These are phyloP conservation scores for Andricus grossulariae DNA, from an alignment of 1,140 invertebrate genomes.

Conservation along the genomic window DNA sequence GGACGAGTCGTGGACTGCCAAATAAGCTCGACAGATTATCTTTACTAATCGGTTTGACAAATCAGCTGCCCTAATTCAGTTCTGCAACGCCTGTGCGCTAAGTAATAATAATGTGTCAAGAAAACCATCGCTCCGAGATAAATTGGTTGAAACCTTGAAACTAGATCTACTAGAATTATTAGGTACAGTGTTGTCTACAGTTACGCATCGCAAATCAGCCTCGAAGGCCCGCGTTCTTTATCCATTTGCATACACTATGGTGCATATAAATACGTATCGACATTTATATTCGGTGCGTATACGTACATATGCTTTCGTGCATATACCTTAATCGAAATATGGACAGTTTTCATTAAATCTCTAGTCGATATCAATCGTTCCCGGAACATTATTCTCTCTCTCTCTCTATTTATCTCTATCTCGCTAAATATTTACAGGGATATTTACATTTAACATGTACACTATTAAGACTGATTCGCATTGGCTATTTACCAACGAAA, in stretches of 20 bases:
- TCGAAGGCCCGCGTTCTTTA: not conserved
- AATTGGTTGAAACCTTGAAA: slow-evolving; percentile 2
- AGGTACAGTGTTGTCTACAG: slow-evolving; percentile 6
- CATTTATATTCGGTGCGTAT: slow-evolving; percentile 39
- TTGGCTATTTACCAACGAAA: slow-evolving; percentile 1
- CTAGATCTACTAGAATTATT: slow-evolving; percentile 28
- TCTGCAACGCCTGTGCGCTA: slow-evolving; percentile 23
- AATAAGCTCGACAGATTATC: not conserved
- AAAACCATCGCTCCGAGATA: not conserved
- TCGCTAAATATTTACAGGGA: slow-evolving; percentile 63
- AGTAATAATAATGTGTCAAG: slow-evolving; percentile 17
- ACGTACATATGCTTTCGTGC: slow-evolving; percentile 24
- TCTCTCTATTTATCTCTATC: slow-evolving; percentile 38
- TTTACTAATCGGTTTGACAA: not conserved
- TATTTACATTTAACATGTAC: slow-evolving; percentile 65
- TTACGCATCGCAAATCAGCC: slow-evolving; percentile 4
- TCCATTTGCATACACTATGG: slow-evolving; percentile 27
- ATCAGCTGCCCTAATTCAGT: slow-evolving; percentile 23
- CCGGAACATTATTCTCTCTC: slow-evolving; percentile 51
- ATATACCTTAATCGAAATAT: slow-evolving; percentile 51
- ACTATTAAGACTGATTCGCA: slow-evolving; percentile 42
- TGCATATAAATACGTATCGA: slow-evolving; percentile 39
- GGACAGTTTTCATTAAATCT: slow-evolving; percentile 48
- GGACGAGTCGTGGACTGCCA: too few relatives aligned
- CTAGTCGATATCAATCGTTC: slow-evolving; percentile 52